Evolutionary conservation across 2,888 invertebrate genomes (phyloP), one percentile per base, ranked within the genome.

Genomic region (Clivina fossor): DNA sequence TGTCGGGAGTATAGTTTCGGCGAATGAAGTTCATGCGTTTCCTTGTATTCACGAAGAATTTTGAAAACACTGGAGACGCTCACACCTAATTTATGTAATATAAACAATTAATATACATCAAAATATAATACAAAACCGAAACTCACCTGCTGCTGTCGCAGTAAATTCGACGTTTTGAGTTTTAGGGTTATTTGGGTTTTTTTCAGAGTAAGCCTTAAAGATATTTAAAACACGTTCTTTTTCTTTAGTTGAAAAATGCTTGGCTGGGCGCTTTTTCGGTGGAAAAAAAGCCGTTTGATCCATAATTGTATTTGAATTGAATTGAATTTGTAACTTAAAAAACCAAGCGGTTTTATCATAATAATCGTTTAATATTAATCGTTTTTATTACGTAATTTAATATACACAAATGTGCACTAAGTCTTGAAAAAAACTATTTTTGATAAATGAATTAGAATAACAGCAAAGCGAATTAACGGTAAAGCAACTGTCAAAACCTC

Each of bases 221-320:
- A 43, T 43, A 24, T 43, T 43, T 5, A 22, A 4, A 26, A 43
- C 26, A 16, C 9, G 28, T 15, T 43, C n/a, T 26, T 43, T 43
- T 9, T 43, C 26, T n/a, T 22, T 16, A 11, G 26, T n/a, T 9
- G 43, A 43, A 26, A 43, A 43, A 43, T 43, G 43, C 43, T 16
- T 24, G 26, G 24, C 13, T 43, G 26, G 28, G 13, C 43, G 24
- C 13, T 43, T 43, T 11, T 26, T 43, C 15, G 43, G 43, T 13
- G 43, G 43, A 43, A 26, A 38, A 37, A 37, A n/a, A n/a, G n/a
- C n/a, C n/a, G n/a, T n/a, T n/a, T n/a, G n/a, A n/a, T n/a, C n/a
- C n/a, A n/a, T n/a, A n/a, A n/a, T n/a, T n/a, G n/a, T n/a, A n/a
- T n/a, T n/a, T n/a, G n/a, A n/a, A n/a, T n/a, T n/a, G n/a, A n/a